Base-by-base conservation (phyloP, 2,888 invertebrate species). In the Nephrotoma appendiculata region DNA sequence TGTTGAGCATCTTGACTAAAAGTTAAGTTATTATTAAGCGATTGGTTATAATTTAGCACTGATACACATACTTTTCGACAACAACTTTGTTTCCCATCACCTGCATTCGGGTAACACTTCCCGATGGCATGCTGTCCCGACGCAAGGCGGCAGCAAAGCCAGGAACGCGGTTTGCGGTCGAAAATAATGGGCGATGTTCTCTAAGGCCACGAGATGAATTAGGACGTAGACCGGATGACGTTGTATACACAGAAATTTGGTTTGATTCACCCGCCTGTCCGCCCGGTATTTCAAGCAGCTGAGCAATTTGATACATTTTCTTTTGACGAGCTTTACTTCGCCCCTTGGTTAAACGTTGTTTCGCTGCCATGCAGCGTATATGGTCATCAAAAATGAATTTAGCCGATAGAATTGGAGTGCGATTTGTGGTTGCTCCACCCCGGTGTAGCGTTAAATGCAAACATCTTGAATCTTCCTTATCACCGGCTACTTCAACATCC, bases 381-480 rank as follows among this genome's bases (percentile, higher is more conserved):
- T 99, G 99, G 92, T 99, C 99, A 90, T 99, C 99, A 91, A 99
- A 99, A 87, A 99, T 94, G 92, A 99, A 99, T 91, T 96, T 98
- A 9, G 98, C 97, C 4, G 96, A 94, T 7, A 98, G 92, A n/a
- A 98, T 91, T 0, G 97, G 96, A 0, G 96, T 94, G 86, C 96
- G 93, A 87, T 95, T 95, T 41, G 95, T 92, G 0, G 95, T 94
- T 0, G 93, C 93, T 0, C 91, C 91, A 0, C 96, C 96, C 89
- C 96, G 95, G 91, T 98, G 98, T 45, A 99, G 96, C 0, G 98
- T 98, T 86, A 99, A 94, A 90, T 98, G 98, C 41, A 99, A 93
- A 89, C 98, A 98, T 6, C 99, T 94, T 0, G 98, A 98, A 91
- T 99, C 99, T 88, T 98, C 98, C 90, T 98, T 98, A 90, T 99